phyloP scores from a whole-genome alignment of 2,113 vertebrate species.

The Verasper variegatus region DNA sequence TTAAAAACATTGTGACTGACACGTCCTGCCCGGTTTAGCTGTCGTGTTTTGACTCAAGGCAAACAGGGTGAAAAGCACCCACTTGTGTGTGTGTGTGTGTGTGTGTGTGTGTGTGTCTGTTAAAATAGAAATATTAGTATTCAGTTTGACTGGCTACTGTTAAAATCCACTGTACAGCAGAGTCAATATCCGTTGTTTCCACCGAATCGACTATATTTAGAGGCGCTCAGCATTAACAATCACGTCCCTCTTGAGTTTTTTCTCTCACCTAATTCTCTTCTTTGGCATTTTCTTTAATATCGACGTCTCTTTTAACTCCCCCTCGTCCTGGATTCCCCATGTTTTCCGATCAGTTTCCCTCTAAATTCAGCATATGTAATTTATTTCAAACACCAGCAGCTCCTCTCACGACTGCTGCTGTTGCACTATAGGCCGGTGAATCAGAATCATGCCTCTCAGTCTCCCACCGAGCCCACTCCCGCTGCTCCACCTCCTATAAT shows the following conservation, averaged over 20 bases:
- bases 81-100: no score
- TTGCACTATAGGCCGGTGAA: slow-evolving; percentile 45
- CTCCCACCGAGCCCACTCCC: slow-evolving; percentile 68
- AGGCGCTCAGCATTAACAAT: slow-evolving; percentile 30
- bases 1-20: slow-evolving; percentile 37
- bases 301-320: not conserved
- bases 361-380: slow-evolving; percentile 23
- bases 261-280: slow-evolving; percentile 24
- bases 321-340: not conserved
- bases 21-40: slow-evolving; percentile 16
- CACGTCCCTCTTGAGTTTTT: slow-evolving; percentile 16
- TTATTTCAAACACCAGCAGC: slow-evolving; percentile 45
- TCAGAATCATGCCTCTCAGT: slow-evolving; percentile 62
- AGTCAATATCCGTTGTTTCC: slow-evolving; percentile 25
- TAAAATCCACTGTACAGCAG: slow-evolving; percentile 6
- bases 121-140: no score
- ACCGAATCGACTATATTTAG: slow-evolving; percentile 36
- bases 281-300: slow-evolving; percentile 5
- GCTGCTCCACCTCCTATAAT: slow-evolving; percentile 79
- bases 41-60: slow-evolving; percentile 30
- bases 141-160: no score
- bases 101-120: no score
- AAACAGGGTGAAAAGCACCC: not conserved
- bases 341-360: slow-evolving; percentile 28
- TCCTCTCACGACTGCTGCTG: slow-evolving; percentile 46